Base-by-base conservation (phyloP, 2,797 vertebrate genomes). In the Ceyx erithaca region DNA sequence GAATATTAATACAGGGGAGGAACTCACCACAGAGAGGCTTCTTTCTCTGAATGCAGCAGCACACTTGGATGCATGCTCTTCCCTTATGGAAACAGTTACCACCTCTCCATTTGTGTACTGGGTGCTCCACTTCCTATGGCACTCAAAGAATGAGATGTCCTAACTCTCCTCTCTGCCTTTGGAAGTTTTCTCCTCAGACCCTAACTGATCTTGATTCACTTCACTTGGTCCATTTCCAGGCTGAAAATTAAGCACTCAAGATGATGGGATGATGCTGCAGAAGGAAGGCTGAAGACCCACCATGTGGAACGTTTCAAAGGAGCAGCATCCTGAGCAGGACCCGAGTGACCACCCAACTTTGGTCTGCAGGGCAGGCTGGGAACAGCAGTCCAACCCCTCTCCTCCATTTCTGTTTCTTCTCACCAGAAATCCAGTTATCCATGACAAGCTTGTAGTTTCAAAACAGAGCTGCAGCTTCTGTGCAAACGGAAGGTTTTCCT, bases 181-280 rank as follows among this genome's bases (percentile, higher is more conserved):
- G 46, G 26, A 90, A 77, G 5, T 82, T 77, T 87, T 68, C 79
- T 90, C 84, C 77, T 90, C 76, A 93, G 81, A 75, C 86, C 69
- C 79, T 52, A 55, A 64, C 87, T 89, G 92, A 94, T 89, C 80
- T 86, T 77, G 58, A 92, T 41, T 94, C 84, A 83, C 70, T 90
- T 87, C 81, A 82, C 45, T 89, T 64, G 69, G 72, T 85, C 79
- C 87, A 70, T 76, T 91, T 94, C 93, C 89, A 94, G 90, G 23
- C 66, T 80, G 72, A 85, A 90, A 94, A 93, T 69, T 45, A 93
- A 92, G 81, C 66, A 80, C 69, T 79, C 52, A 48, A 80, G 88
- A 85, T 75, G 86, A 73, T 17, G 69, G 73, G 73, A 72, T n/a
- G 87, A 12, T 25, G 69, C 0, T 35, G 87, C 43, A 64, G 69